Percentiles rank a stretch among this genome's conserved stretches.
Evolutionary conservation across 37 sponge, comb jelly and placozoan species (phyloP).

Genomic region (Tethya wilhelma): DNA sequence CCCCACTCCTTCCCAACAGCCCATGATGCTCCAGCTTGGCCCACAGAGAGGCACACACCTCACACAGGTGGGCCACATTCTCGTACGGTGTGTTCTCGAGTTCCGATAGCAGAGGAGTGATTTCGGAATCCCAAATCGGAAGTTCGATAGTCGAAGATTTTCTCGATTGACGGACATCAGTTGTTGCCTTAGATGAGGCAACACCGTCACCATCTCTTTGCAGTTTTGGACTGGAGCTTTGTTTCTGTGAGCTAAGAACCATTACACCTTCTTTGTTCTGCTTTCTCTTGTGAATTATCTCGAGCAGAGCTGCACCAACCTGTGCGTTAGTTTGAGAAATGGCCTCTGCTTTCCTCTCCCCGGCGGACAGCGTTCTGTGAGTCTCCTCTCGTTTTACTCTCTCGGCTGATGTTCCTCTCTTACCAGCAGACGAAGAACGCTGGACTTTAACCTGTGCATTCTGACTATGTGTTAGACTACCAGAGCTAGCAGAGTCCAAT

Average conservation of each 20-base stretch:
- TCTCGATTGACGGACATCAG: too few species aligned
- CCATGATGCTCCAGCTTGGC: conserved; percentile 7
- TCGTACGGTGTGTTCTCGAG: conserved; percentile 22
- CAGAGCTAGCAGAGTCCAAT: too few species aligned
- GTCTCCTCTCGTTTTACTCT: neutral
- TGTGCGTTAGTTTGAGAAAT: too few species aligned
- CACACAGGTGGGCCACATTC: conserved; percentile 27
- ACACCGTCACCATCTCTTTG: too few species aligned
- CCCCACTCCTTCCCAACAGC: conserved; percentile 66
- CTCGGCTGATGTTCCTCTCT: neutral
- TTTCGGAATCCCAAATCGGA: conserved; percentile 61
- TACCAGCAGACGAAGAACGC: conserved; percentile 15
- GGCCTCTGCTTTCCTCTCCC: too few species aligned
- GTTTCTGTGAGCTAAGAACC: too few species aligned
- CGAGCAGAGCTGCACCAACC: too few species aligned
- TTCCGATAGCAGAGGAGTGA: conserved; percentile 53
- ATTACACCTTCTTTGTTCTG: too few species aligned
- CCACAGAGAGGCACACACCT: conserved; percentile 47
- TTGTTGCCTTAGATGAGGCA: too few species aligned
- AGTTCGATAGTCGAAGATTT: conserved; percentile 2
- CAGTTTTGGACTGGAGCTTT: too few species aligned
- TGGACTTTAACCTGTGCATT: neutral
- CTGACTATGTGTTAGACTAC: neutral
- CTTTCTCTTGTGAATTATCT: too few species aligned
- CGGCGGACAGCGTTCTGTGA: neutral